Evolutionary conservation across 2,113 vertebrate species (phyloP).

Genomic region (Trogon surrucura): DNA sequence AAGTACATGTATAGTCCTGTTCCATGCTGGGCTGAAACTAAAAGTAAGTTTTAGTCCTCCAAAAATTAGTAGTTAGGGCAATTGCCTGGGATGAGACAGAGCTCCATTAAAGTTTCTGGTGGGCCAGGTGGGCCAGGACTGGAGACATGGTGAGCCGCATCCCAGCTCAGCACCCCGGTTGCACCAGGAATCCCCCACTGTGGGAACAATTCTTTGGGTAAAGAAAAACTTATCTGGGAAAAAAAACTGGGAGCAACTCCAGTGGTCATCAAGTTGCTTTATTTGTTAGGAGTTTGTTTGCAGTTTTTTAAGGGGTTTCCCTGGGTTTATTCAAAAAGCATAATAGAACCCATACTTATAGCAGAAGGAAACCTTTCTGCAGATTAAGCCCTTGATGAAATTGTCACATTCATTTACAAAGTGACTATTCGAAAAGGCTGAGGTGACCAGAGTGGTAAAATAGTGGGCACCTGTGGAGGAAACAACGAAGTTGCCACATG

Average conservation of each 20-base stretch:
- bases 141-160: neutral
- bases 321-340: neutral
- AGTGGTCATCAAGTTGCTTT: neutral
- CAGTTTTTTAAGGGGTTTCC: fast-evolving
- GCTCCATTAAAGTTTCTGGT: neutral
- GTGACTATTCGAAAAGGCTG: neutral
- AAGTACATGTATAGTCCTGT: fast-evolving
- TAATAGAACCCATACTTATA: neutral
- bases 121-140: neutral
- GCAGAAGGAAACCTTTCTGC: neutral
- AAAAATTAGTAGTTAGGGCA: neutral
- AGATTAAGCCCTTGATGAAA: neutral
- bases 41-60: neutral
- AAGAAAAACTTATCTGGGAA: neutral
- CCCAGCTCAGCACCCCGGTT: neutral
- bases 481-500: fast-evolving
- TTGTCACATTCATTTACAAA: neutral
- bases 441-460: neutral
- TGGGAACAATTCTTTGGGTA: neutral
- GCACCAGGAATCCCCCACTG: neutral
- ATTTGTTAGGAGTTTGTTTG: neutral
- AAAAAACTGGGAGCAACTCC: neutral
- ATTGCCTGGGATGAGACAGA: neutral
- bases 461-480: neutral
- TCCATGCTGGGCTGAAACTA: neutral